Evolutionary conservation across 2,888 invertebrate species (phyloP), one percentile per base, ranked within the genome.

Genomic region (Merodon equestris): DNA sequence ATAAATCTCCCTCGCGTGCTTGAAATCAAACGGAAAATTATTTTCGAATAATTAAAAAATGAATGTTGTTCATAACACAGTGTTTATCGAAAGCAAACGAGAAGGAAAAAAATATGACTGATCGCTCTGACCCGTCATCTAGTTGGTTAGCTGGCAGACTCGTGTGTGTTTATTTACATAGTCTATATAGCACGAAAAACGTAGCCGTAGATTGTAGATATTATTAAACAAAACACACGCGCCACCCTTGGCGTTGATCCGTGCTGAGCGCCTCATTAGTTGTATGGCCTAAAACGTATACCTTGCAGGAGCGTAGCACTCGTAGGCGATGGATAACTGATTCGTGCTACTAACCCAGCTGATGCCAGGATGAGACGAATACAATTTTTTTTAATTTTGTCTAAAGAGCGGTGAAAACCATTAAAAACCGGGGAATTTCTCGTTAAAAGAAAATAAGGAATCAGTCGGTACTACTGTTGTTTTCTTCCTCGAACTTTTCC

Each of bases 171-270:
- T 64, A 64, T 27, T 27, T 27, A 27, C 27, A 27, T 54, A 72
- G 45, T 15, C 12, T 53, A 17, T 38, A 13, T n/a, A n/a, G n/a
- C 9, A 51, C 51, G 51, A 64, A 47, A 53, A 57, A 47, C 64
- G 36, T 45, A 57, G 36, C 57, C 51, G 63, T 71, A 44, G 57
- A 51, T 38, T 45, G 64, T 51, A 45, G 60, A 63, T 48, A 57
- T 72, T 64, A 72, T 64, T 47, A 58, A 72, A 72, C 72, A 64
- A 64, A 72, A 58, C 56, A 58, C 57, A 27, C 3, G 47, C 13
- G 64, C 63, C 53, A 64, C 57, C 64, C 54, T 56, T 13, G 40
- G 44, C 19, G 47, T 19, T 68, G 58, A 58, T 60, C 58, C 51
- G 19, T 53, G 27, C 2, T 38, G 13, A 54, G 27, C 51, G 48